Evolutionary conservation across 2,888 invertebrate genomes (phyloP), one percentile per base, ranked within the genome.

Genomic region (Cataglyphis livida): DNA sequence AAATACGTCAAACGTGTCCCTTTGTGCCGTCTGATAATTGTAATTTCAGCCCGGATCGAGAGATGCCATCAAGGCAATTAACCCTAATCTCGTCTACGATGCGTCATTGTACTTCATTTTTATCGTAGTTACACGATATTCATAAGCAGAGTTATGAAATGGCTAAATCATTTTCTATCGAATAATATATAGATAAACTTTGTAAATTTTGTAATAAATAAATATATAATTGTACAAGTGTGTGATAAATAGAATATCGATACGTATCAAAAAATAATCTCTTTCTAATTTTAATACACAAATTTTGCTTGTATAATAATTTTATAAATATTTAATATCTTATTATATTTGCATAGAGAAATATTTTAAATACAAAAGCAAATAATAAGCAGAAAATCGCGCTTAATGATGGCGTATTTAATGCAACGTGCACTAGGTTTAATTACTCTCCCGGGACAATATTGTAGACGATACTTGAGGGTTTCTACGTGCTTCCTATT

Each of bases 381-480:
- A n/a, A n/a, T 51, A 68, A 68, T 15, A 78, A 65, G 18, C 9
- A 15, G 28, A 10, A 1, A 10, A 21, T 57, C 21, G 12, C 41
- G 18, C n/a, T 51, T 51, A 15, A 41, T 44, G 32, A 21, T 28
- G 41, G 0, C 41, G 10, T 21, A 12, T 12, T 12, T 12, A 57
- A 70, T 28, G 25, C 28, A 28, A 15, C 21, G 32, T 21, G 57
- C 7, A 9, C 15, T 18, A 21, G 25, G 61, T 32, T 83, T 85
- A 83, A 84, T 88, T 81, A 83, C 51, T 59, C 82, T 82, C 61
- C 54, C 25, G 15, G 61, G 88, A 86, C 85, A 84, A 85, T 81
- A 76, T 61, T 32, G 44, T 25, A 76, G 62, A 82, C 66, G 41
- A 76, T 75, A 71, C 61, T 61, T 64, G 54, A 38, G 68, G 70